Evolutionary conservation across 30 jellyfish, hydroid and myxozoan genomes (phyloP), one percentile per base, ranked within the genome.

Genomic region (Cassiopea andromeda): DNA sequence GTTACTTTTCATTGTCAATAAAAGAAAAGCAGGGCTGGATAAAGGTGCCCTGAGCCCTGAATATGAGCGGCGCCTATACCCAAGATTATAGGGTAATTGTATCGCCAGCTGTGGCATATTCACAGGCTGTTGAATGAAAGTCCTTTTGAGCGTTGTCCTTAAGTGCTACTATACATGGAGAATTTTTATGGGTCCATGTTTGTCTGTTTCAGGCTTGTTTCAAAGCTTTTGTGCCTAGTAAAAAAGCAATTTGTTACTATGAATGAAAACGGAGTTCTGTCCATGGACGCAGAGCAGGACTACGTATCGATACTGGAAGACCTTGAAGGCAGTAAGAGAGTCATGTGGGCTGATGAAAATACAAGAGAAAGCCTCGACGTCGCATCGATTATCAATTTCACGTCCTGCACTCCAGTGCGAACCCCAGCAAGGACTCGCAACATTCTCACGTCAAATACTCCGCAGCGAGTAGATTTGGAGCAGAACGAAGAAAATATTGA

Each of bases 311-410:
- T 88, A 10, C 45, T 88, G 12, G 81, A 60, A 14, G 89, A 88
- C 61, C 83, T 88, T 8, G 96, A 72, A 59, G 96, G 96, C 46
- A 88, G 91, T 48, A 80, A 93, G 46, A 69, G 91, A 80, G 81
- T 94, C 57, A 73, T 97, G 58, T 94, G 98, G 98, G 98, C 97
- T 8, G 98, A 94, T 83, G 98, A 94, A 82, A 46, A 97, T 60
- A 78, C 89, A 44, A 66, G 88, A 46, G 93, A 85, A n/a, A 69
- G 71, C 77, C 73, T 61, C n/a, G 81, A 77, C 50, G 83, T 85
- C 12, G 60, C 89, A 60, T 81, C 90, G 7, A 57, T 85, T 16
- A 44, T 90, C 75, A 84, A 85, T 80, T 84, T 89, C 78, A 57
- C 85, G 3, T 70, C 98, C 18, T 89, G 98, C 67, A 94, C 98